Percentiles rank a stretch among this genome's conserved stretches.
Conservation (phyloP, 2,888 invertebrate genomes). For the Drosophila demipolita region DNA sequence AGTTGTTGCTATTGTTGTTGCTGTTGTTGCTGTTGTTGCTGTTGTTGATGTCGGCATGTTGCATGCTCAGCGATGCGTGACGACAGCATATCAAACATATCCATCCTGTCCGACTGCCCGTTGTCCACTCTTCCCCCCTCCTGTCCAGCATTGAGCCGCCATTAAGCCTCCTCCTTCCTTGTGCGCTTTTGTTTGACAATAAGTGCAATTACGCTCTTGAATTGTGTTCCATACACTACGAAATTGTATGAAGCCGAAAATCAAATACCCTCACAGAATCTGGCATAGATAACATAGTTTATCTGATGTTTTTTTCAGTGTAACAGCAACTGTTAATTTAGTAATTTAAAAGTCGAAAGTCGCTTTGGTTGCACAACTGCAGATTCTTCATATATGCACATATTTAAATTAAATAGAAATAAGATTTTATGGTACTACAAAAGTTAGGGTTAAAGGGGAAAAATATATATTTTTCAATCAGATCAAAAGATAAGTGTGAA, state of each 20-base stretch:
- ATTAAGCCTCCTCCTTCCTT: conserved; percentile 4
- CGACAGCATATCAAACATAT: conserved; percentile 76
- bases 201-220: conserved; percentile 72
- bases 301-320: neutral
- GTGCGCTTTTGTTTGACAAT: conserved; percentile 62
- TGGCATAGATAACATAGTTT: neutral
- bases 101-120: conserved; percentile 33
- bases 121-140: conserved; percentile 10
- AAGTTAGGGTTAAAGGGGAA: too few relatives aligned
- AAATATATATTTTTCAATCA: neutral
- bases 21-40: neutral
- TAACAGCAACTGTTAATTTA: neutral
- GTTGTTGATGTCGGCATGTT: conserved; percentile 44
- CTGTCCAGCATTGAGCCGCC: conserved; percentile 27
- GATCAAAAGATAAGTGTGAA: neutral
- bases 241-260: neutral
- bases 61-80: conserved; percentile 79
- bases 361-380: too few relatives aligned
- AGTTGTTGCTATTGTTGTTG: conserved; percentile 42
- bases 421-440: neutral
- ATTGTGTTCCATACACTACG: conserved; percentile 54
- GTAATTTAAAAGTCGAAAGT: neutral
- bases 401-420: neutral
- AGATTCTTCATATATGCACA: too few relatives aligned
- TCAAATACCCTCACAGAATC: neutral